A percentile compares a stretch with the other conserved stretches of the same genome.
phyloP scores from a whole-genome alignment of 2,113 vertebrate genomes.

The Antigone vipio region DNA sequence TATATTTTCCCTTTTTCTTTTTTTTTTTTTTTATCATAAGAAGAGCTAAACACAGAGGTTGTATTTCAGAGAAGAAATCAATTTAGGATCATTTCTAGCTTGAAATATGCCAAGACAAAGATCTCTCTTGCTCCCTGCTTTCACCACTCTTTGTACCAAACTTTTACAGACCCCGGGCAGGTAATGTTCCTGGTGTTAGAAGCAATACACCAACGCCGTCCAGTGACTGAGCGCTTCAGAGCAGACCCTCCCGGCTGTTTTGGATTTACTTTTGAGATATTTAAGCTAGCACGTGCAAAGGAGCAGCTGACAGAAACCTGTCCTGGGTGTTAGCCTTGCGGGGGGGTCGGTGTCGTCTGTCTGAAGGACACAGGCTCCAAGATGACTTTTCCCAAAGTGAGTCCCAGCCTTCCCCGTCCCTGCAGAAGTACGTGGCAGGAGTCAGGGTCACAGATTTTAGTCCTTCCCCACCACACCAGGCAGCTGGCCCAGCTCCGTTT shows the following conservation, averaged over 20 bases:
- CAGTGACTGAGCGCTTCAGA: neutral
- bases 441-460: neutral
- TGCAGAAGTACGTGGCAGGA: fast-evolving
- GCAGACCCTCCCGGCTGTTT: neutral
- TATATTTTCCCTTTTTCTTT: neutral
- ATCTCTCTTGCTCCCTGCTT: neutral
- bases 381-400: neutral
- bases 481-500: neutral
- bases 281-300: fast-evolving
- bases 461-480: neutral
- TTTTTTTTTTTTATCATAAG: neutral
- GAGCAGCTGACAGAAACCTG: neutral
- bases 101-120: neutral
- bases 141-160: neutral
- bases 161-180: neutral
- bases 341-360: neutral
- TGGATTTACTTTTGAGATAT: neutral
- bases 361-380: neutral
- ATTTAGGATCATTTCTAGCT: neutral
- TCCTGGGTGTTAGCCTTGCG: neutral
- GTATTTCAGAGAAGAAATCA: neutral
- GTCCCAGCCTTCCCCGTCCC: neutral
- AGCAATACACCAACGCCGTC: neutral
- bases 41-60: neutral
- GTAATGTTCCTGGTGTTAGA: neutral